Evolutionary conservation across 2,797 vertebrate species (phyloP).

Genomic region (Ctenopoma kingsleyae): DNA sequence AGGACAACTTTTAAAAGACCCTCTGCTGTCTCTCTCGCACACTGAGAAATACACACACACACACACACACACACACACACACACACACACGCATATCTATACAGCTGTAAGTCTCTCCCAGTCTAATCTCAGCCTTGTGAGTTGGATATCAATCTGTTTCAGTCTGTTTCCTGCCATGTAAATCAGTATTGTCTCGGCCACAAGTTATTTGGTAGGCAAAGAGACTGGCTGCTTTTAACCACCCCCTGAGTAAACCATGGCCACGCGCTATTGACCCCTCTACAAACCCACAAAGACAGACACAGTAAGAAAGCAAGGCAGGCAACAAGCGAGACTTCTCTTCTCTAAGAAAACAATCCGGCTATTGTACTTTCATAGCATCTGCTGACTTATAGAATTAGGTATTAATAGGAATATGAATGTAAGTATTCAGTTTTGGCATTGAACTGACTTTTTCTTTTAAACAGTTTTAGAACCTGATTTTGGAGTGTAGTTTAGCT

Average conservation of each 20-base stretch:
- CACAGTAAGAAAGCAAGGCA: background rate
- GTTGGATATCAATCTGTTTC: constrained; percentile 30
- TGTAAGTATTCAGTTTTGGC: background rate
- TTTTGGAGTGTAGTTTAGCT: too few relatives aligned
- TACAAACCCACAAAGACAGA: constrained; percentile 61
- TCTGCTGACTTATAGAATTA: background rate
- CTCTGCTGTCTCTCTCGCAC: constrained; percentile 23
- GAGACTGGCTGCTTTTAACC: constrained; percentile 67
- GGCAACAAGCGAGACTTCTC: background rate
- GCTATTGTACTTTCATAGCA: background rate
- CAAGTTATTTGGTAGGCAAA: constrained; percentile 81
- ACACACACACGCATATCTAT: constrained; percentile 7
- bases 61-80: constrained; percentile 16
- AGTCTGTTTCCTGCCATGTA: constrained; percentile 80
- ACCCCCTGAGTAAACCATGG: constrained; percentile 74
- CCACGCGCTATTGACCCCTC: constrained; percentile 73
- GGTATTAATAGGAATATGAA: background rate
- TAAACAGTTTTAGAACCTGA: background rate
- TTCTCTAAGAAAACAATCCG: constrained; percentile 8
- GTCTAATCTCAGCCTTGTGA: constrained; percentile 26
- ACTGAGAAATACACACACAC: constrained; percentile 7
- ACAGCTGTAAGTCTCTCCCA: constrained; percentile 14
- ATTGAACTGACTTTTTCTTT: background rate
- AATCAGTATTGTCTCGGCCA: constrained; percentile 66
- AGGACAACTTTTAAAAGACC: constrained; percentile 63